Evolutionary conservation across 1,140 invertebrate species (phyloP).

Genomic region (Ceratina calcarata): DNA sequence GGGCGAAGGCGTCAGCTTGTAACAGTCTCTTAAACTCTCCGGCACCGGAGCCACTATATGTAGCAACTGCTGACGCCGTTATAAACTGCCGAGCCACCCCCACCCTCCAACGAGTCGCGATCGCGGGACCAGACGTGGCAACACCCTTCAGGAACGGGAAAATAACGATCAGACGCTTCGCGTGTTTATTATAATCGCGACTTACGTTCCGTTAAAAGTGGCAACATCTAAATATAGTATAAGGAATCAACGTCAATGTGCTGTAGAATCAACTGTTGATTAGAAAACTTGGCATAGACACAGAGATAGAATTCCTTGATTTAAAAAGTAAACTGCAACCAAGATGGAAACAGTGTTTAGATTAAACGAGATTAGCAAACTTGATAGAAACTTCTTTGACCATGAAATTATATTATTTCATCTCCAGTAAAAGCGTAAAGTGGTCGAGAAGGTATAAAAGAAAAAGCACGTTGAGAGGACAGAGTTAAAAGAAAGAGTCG

Average conservation of each 20-base stretch:
- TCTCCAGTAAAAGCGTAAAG: too few relatives aligned
- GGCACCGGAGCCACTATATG: slow-evolving; percentile 65
- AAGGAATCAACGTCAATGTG: too few relatives aligned
- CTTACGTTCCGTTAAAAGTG: neutral
- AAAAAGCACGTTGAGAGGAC: neutral
- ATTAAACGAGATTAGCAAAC: too few relatives aligned
- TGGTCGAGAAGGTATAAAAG: too few relatives aligned
- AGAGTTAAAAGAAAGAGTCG: neutral
- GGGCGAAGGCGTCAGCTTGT: slow-evolving; percentile 78
- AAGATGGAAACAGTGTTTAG: too few relatives aligned
- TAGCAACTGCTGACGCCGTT: slow-evolving; percentile 80
- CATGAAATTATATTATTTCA: too few relatives aligned
- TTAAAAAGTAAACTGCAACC: too few relatives aligned
- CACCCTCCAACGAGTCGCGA: neutral
- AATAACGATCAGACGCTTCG: slow-evolving; percentile 43
- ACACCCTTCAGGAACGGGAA: slow-evolving; percentile 12
- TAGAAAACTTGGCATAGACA: too few relatives aligned
- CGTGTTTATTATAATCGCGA: neutral
- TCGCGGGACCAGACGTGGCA: slow-evolving; percentile 34
- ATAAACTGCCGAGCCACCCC: slow-evolving; percentile 73
- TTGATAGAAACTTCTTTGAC: too few relatives aligned
- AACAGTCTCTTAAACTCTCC: slow-evolving; percentile 80
- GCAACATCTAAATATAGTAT: too few relatives aligned
- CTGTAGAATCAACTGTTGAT: too few relatives aligned
- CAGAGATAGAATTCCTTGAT: too few relatives aligned